Evolutionary conservation across 2,797 vertebrate species (phyloP).

Genomic region (Argentina silus): DNA sequence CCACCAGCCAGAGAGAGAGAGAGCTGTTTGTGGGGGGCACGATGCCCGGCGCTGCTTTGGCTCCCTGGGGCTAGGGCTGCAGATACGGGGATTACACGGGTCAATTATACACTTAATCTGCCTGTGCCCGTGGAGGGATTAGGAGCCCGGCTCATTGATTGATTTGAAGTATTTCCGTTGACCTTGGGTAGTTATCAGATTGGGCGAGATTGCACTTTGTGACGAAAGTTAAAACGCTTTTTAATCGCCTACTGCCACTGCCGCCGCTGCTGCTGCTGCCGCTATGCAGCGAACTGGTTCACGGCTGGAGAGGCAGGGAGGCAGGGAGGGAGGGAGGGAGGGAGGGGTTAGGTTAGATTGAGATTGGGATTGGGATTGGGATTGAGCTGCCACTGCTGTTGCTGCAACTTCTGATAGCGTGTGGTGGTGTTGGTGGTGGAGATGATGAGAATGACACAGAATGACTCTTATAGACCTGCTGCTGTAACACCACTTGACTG

Average conservation of each 20-base stretch:
- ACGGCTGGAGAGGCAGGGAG: not conserved
- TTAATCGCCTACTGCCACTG: conserved; percentile 74
- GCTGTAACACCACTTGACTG: conserved; percentile 82
- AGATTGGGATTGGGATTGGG: conserved; percentile 59
- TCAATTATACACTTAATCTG: conserved; percentile 99
- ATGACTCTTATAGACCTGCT: conserved; percentile 59
- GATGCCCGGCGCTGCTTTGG: conserved; percentile 65
- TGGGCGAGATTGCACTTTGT: conserved; percentile 85
- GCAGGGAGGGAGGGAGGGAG: conserved; percentile 12
- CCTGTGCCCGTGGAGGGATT: conserved; percentile 84
- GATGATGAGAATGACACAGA: conserved; percentile 5
- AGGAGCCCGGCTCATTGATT: conserved; percentile 88
- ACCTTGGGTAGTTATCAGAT: conserved; percentile 94
- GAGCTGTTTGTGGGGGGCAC: conserved; percentile 72
- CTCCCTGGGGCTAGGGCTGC: conserved; percentile 69
- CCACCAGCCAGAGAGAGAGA: conserved; percentile 32
- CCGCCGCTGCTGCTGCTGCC: not conserved
- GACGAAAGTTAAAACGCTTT: conserved; percentile 84
- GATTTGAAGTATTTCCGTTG: conserved; percentile 93
- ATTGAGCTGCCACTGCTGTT: conserved; percentile 34
- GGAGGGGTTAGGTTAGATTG: conserved; percentile 45
- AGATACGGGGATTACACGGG: conserved; percentile 95
- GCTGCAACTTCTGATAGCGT: conserved; percentile 25
- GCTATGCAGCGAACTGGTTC: conserved; percentile 51
- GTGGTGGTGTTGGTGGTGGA: conserved; percentile 20